phyloP scores from a whole-genome alignment of 2,113 vertebrate genomes.

The Vombatus ursinus region DNA sequence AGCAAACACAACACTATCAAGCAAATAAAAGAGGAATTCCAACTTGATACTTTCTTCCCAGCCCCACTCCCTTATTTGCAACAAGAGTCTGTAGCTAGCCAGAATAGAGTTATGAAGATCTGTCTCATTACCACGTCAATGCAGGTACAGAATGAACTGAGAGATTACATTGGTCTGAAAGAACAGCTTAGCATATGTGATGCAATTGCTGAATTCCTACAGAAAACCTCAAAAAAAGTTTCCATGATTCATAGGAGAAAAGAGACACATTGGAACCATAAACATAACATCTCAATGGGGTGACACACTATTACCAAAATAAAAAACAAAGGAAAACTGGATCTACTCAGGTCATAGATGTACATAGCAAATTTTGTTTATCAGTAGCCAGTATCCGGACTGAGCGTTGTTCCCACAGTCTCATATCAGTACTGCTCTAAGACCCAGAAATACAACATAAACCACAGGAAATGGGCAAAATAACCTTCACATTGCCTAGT shows the following conservation, averaged over 20 bases:
- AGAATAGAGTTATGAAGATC: constrained; percentile 5
- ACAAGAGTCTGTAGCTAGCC: not conserved
- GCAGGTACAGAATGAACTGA: constrained; percentile 17
- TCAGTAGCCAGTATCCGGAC: constrained; percentile 21
- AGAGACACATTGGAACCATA: constrained; percentile 43
- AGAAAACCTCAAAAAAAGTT: constrained; percentile 44
- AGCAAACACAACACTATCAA: constrained; percentile 25
- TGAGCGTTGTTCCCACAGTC: constrained; percentile 57
- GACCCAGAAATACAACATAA: constrained; percentile 59
- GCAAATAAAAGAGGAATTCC: constrained; percentile 24
- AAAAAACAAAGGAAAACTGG: constrained; percentile 26
- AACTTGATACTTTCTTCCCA: not conserved
- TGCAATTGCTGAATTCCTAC: not conserved
- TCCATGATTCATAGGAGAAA: not conserved
- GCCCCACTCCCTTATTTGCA: not conserved
- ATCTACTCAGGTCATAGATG: not conserved
- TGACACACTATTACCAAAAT: not conserved
- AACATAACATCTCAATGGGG: constrained; percentile 36
- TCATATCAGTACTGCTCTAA: constrained; percentile 34
- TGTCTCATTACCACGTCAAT: constrained; percentile 21
- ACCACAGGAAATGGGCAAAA: constrained; percentile 65
- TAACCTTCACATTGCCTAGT: constrained; percentile 33
- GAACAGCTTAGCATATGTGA: constrained; percentile 22
- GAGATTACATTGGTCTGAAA: not conserved
- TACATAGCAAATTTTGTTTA: constrained; percentile 50